Percentiles rank a stretch among this genome's conserved stretches.
Conservation (phyloP, 2,888 invertebrate genomes). For the Drosophila gaucha region DNA sequence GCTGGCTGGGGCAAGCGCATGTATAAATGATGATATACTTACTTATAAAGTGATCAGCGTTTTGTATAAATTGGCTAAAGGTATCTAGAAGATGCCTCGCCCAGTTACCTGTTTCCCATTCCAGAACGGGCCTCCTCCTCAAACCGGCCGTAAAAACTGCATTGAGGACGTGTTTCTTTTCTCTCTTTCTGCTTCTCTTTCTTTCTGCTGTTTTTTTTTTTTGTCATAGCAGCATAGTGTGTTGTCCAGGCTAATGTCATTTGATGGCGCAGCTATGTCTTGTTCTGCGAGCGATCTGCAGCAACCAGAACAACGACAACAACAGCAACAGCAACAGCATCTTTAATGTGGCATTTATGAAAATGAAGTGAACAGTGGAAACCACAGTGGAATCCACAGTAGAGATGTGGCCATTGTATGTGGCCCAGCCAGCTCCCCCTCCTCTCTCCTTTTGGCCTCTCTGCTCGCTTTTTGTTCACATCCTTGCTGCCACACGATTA, state of each 20-base stretch:
- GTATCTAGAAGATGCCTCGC: conserved; percentile 37
- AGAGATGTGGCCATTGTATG: conserved; percentile 25
- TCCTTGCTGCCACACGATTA: conserved; percentile 52
- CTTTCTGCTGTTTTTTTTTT: background rate
- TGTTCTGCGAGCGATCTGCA: conserved; percentile 44
- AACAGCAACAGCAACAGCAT: conserved; percentile 21
- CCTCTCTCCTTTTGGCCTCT: background rate
- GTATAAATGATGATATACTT: conserved; percentile 72
- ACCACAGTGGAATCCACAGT: conserved; percentile 19
- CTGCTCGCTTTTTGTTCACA: conserved; percentile 11
- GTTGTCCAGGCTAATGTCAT: conserved; percentile 47
- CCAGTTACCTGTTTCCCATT: conserved; percentile 37
- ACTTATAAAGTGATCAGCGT: conserved; percentile 73
- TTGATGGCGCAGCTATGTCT: conserved; percentile 50
- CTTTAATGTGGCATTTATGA: conserved; percentile 78
- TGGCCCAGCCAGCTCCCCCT: background rate
- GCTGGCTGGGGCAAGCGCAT: conserved; percentile 40
- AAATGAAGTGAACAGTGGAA: conserved; percentile 63
- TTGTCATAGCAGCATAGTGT: conserved; percentile 15
- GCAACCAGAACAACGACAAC: conserved; percentile 10
- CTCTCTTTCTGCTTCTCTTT: background rate
- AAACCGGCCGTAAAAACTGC: conserved; percentile 48
- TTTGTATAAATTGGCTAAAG: conserved; percentile 56
- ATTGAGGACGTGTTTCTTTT: conserved; percentile 39
- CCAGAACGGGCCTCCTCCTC: background rate